Percentiles rank a stretch among this genome's conserved stretches.
Conservation (phyloP, 2,888 invertebrate genomes). For the Autographa gamma region DNA sequence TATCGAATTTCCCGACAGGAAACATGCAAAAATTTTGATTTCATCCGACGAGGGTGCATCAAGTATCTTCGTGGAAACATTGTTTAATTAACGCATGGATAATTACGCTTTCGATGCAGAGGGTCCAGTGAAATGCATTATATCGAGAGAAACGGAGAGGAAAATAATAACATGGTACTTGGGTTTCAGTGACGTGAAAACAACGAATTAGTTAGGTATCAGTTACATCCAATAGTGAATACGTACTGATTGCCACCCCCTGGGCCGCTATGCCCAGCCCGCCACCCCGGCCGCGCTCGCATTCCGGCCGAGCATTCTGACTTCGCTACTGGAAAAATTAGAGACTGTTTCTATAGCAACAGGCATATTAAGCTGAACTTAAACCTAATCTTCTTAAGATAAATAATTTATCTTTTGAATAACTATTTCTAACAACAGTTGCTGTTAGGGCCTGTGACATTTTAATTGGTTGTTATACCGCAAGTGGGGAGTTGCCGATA, state of each 20-base stretch:
- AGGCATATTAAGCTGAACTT: neutral
- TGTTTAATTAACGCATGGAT: neutral
- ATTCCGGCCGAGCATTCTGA: neutral
- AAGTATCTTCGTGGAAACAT: neutral
- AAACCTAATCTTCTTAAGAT: neutral
- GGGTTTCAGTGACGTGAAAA: neutral
- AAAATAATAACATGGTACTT: neutral
- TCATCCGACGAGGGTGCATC: neutral
- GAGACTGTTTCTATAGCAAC: constrained; percentile 17
- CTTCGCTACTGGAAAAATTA: neutral
- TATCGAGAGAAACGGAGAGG: neutral
- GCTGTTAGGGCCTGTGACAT: neutral
- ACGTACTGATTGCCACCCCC: constrained; percentile 26
- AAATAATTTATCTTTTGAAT: neutral
- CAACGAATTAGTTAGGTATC: constrained; percentile 8
- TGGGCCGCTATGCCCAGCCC: neutral
- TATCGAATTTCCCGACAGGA: neutral
- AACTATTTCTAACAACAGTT: neutral
- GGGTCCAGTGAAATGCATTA: neutral
- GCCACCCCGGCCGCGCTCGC: constrained; percentile 5
- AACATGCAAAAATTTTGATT: neutral
- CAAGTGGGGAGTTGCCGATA: too few species aligned
- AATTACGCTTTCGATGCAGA: neutral
- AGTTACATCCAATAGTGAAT: constrained; percentile 11
- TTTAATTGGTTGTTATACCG: too few species aligned